Evolutionary conservation across 2,113 vertebrate species (phyloP), one percentile per base, ranked within the genome.

Genomic region (Malurus elegans): DNA sequence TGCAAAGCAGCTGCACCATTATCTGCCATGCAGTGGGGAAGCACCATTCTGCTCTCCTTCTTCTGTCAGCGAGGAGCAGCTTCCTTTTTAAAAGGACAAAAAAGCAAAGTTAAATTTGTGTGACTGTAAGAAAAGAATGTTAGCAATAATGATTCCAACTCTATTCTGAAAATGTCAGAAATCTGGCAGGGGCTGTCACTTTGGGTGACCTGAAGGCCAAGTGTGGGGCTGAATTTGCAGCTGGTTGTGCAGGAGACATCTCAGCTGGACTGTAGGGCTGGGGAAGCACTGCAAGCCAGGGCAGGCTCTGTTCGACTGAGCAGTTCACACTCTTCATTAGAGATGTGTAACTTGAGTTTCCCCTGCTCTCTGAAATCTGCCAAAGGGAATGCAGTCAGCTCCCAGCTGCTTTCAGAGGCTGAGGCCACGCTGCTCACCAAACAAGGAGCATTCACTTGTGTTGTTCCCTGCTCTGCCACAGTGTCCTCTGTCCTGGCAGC

Each of bases 1-100:
- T 29, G 42, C 38, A 79, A 62, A 91, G 45, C 56, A 76, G 44
- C 38, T 70, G 32, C 5, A 1, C 26, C 1, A 1, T 24, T 26
- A 29, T 29, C 34, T 32, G 57, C 62, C 18, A 25, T 14, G 56
- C 19, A 10, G 40, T 23, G 45, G 38, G 31, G 42, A 74, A 81
- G 16, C 0, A 0, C 23, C 2, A 0, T 45, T 90, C 89, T 90
- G 36, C 62, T 61, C 87, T 79, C 61, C 83, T 65, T 56, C 18
- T 29, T 70, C 60, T 47, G 64, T 50, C 38, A 95, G 71, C 71
- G 92, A 90, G 60, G 53, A 95, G 58, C 44, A 54, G 23, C 44
- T 94, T 62, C 87, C 64, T 38, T 34, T 60, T 92, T 79, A 84
- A 94, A 97, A 88, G 40, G 6, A 34, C 53, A 36, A 29, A 70